Evolutionary conservation across 2,113 vertebrate species (phyloP).

Genomic region (Synodontis membranacea): DNA sequence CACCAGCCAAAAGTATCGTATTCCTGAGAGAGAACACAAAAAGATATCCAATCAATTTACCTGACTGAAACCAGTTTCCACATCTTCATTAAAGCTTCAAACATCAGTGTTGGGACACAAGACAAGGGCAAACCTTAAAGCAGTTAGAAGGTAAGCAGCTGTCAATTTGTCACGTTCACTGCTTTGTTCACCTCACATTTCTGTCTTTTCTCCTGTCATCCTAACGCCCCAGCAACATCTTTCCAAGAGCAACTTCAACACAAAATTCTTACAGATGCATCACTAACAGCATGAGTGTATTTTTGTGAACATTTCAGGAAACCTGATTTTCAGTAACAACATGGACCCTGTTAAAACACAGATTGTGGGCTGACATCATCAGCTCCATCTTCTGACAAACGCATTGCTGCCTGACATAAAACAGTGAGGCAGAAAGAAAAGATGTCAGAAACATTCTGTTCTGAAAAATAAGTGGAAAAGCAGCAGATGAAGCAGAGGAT

Average conservation of each 20-base stretch:
- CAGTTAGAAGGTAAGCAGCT: conserved; percentile 3
- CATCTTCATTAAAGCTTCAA: conserved; percentile 11
- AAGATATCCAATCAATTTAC: background rate
- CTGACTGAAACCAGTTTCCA: background rate
- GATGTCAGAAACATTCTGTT: background rate
- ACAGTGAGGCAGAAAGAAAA: conserved; percentile 25
- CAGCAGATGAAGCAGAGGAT: conserved; percentile 4
- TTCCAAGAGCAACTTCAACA: conserved; percentile 33
- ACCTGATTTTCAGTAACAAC: background rate
- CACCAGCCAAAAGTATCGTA: conserved; percentile 96
- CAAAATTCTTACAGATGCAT: background rate
- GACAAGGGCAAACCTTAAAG: conserved; percentile 27
- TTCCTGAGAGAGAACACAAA: conserved; percentile 79
- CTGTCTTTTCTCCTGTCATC: background rate
- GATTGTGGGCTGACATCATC: conserved; percentile 10
- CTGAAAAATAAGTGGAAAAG: background rate
- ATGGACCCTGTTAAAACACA: conserved; percentile 32
- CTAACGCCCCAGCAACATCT: background rate
- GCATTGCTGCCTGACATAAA: conserved; percentile 21
- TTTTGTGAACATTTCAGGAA: conserved; percentile 6
- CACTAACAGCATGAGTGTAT: background rate
- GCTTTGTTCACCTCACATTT: conserved; percentile 1
- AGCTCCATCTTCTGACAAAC: conserved; percentile 35
- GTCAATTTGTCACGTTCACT: conserved; percentile 27
- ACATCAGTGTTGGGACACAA: conserved; percentile 25